A percentile compares a stretch with the other conserved stretches of the same genome.
Evolutionary conservation across 1,140 invertebrate species (phyloP).

Genomic region (Hycleus cichorii): DNA sequence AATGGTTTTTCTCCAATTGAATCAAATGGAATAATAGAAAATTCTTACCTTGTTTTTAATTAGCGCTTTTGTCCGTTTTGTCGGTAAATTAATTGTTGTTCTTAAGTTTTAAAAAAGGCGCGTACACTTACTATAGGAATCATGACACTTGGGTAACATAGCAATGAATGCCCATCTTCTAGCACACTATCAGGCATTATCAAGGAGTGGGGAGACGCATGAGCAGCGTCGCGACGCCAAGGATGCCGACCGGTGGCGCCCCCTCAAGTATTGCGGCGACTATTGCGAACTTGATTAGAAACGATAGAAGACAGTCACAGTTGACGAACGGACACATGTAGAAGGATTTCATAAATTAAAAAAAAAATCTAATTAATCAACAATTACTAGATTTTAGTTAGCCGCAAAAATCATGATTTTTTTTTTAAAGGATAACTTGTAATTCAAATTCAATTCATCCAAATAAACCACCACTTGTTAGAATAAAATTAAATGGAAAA

Average conservation of each 20-base stretch:
- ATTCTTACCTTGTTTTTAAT: constrained; percentile 26
- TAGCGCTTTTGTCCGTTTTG: no score
- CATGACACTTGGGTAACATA: constrained; percentile 43
- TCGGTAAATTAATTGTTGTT: constrained; percentile 2
- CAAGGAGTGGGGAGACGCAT: constrained; percentile 42
- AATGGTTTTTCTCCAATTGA: no score
- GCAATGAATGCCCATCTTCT: constrained; percentile 43
- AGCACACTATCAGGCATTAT: constrained; percentile 42
- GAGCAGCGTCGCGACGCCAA: constrained; percentile 41
- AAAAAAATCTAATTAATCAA: neutral
- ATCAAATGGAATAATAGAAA: no score
- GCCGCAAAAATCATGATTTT: no score
- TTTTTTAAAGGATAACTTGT: no score
- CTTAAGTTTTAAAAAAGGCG: constrained; percentile 38
- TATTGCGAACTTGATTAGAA: neutral
- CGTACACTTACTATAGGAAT: constrained; percentile 40
- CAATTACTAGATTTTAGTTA: neutral
- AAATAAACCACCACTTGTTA: no score
- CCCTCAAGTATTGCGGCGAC: constrained; percentile 28
- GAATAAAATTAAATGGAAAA: no score
- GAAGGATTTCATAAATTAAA: neutral
- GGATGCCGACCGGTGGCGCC: constrained; percentile 41
- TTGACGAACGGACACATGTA: no score
- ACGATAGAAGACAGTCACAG: neutral
- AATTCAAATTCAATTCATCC: no score